These are phyloP conservation scores for Lutraria rhynchaena DNA, from an alignment of 1,140 invertebrate genomes.

Conservation along the genomic window DNA sequence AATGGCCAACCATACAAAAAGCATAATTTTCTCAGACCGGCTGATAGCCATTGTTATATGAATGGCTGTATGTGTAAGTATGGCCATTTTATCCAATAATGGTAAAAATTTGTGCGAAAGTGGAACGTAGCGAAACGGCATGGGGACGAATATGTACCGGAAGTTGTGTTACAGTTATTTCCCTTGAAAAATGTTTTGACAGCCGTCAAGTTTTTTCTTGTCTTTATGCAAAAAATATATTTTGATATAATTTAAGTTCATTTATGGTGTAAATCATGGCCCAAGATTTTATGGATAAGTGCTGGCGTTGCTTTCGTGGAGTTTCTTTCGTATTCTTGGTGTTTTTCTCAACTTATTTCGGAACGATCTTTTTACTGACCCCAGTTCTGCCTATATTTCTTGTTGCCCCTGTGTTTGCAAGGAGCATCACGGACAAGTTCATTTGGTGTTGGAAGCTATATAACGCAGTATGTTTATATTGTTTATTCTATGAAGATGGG, in stretches of 20 bases:
- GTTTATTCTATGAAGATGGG: no score
- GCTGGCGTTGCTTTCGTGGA: conserved; percentile 35
- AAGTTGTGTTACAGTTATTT: not conserved
- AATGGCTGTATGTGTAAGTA: no score
- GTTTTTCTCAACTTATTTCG: conserved; percentile 53
- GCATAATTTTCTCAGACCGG: no score
- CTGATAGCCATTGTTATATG: no score
- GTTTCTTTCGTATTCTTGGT: conserved; percentile 38
- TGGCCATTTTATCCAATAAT: no score
- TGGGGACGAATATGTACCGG: no score
- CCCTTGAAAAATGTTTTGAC: conserved; percentile 22
- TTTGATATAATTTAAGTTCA: not conserved
- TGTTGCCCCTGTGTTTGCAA: conserved; percentile 27
- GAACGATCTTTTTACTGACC: conserved; percentile 54
- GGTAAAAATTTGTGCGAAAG: no score
- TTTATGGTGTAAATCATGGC: not conserved
- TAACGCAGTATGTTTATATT: conserved; percentile 31
- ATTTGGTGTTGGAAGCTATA: conserved; percentile 59
- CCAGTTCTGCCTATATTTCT: conserved; percentile 47
- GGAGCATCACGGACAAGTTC: conserved; percentile 21
- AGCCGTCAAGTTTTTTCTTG: conserved; percentile 11
- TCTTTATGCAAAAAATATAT: not conserved
- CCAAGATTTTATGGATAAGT: not conserved
- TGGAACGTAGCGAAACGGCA: no score
- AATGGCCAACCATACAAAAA: no score